Base-by-base conservation (phyloP, 1,140 invertebrate genomes). In the Eriosoma lanigerum region DNA sequence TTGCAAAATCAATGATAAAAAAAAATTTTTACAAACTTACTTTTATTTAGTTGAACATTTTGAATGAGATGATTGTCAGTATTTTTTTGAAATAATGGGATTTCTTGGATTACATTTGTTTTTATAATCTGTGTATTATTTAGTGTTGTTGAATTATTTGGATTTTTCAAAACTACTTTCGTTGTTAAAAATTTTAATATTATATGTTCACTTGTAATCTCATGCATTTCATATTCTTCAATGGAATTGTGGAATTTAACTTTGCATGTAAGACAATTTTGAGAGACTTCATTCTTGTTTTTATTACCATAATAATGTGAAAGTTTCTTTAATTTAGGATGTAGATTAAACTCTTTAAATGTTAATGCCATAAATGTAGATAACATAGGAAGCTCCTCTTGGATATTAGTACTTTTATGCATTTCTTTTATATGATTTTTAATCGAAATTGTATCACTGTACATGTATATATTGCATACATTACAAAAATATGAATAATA, bases 171-270 rank as follows among this genome's bases (percentile, higher is more conserved):
- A 1, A 10, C 0, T 2, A 8, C 6, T n/a, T 52, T 29, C 3
- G 64, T n/a, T 0, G 3, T 44, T 17, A 48, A 21, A 68, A 68
- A 48, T 48, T 24, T 46, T 21, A 68, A 68, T 24, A 68, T 48
- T 15, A 68, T 68, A 68, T 68, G 64, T 68, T 68, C 64, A 48
- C 64, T 68, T 46, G 64, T 68, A 46, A 68, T 48, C 21, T 13
- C 6, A 3, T 68, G 64, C 38, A 24, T 15, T 46, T 68, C 24
- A 68, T 48, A 68, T 15, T 68, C 64, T 19, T 32, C 4, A 48
- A 21, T 2, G 0, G 44, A 48, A 3, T n/a, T 24, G 26, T 68
- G 38, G 48, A 68, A 68, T 46, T 26, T 6, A 68, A 68, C 17
- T 68, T 68, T 68, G 6, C 64, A 68, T 0, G 10, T 17, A 48